Conservation (phyloP, 2,888 invertebrate species). For the Dorcus hopei region DNA sequence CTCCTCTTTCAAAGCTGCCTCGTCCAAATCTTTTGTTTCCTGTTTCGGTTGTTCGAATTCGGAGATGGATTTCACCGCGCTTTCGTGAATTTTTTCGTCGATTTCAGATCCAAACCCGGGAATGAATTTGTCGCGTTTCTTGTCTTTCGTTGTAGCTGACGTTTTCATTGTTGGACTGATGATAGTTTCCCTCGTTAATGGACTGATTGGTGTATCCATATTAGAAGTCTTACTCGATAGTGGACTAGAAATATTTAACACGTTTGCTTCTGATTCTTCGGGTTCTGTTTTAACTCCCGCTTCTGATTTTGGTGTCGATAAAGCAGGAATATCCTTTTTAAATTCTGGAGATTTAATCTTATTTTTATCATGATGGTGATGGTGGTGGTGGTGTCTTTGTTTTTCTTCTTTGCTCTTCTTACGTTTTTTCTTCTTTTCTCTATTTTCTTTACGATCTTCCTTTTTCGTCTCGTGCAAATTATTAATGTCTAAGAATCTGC, state of each 20-base stretch:
- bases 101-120: slow-evolving; percentile 65
- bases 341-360: slow-evolving; percentile 40
- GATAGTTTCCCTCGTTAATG: slow-evolving; percentile 40
- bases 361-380: slow-evolving; percentile 60
- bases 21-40: slow-evolving; percentile 23
- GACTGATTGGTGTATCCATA: slow-evolving; percentile 36
- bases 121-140: slow-evolving; percentile 62
- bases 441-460: slow-evolving; percentile 58
- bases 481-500: slow-evolving; percentile 59
- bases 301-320: too few relatives aligned
- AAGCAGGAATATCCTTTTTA: slow-evolving; percentile 32
- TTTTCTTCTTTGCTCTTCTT: slow-evolving; percentile 79
- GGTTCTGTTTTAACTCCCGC: slow-evolving; percentile 19
- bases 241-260: slow-evolving; percentile 59
- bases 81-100: slow-evolving; percentile 71
- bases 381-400: slow-evolving; percentile 62
- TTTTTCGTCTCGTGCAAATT: slow-evolving; percentile 44
- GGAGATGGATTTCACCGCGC: slow-evolving; percentile 77
- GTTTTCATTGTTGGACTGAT: slow-evolving; percentile 59
- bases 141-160: slow-evolving; percentile 47
- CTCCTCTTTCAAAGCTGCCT: slow-evolving; percentile 37
- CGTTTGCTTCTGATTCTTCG: slow-evolving; percentile 52
- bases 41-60: slow-evolving; percentile 50
- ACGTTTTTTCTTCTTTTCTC: slow-evolving; percentile 81
- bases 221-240: slow-evolving; percentile 48